These are phyloP conservation scores for Anseranas semipalmata DNA, from an alignment of 2,113 vertebrate genomes.

Conservation along the genomic window DNA sequence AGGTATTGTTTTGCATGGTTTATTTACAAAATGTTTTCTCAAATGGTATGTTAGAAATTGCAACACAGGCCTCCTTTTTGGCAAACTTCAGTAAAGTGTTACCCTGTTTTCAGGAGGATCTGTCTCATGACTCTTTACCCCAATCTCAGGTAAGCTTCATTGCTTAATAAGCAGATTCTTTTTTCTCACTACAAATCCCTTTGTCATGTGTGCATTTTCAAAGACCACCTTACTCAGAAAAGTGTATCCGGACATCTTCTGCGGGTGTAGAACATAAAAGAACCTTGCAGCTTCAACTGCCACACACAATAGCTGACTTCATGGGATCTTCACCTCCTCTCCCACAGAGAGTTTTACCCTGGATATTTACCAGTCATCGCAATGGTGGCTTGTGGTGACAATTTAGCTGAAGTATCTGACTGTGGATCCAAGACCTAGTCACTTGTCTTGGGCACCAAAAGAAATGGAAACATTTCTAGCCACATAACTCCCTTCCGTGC, in stretches of 20 bases:
- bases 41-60: background rate
- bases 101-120: background rate
- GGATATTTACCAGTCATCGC: background rate
- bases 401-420: background rate
- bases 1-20: background rate
- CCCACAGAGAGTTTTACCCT: background rate
- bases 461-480: background rate
- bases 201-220: background rate
- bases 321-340: background rate
- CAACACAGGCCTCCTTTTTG: background rate
- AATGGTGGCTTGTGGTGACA: background rate
- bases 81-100: background rate
- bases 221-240: background rate
- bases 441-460: background rate
- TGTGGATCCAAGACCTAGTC: background rate
- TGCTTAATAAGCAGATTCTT: background rate
- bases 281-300: background rate
- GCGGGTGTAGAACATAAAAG: background rate
- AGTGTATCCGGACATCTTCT: background rate
- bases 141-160: background rate
- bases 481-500: background rate
- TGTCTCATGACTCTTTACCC: background rate
- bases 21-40: background rate
- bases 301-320: background rate
- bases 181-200: background rate